Percentiles rank a stretch among this genome's conserved stretches.
Evolutionary conservation across 2,888 invertebrate genomes (phyloP).

Genomic region (Baronia brevicornis): DNA sequence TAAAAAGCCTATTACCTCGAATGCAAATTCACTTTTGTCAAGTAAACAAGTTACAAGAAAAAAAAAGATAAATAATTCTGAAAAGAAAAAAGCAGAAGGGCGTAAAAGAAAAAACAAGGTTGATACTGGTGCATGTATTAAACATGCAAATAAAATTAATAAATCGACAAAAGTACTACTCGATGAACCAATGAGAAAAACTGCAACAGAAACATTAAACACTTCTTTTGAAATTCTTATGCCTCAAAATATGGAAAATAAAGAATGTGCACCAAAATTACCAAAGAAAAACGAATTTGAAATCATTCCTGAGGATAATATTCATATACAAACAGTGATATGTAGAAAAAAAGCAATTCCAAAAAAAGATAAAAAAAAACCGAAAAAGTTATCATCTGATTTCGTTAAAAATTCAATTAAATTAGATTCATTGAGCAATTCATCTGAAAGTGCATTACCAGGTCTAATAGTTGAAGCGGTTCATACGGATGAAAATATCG

Average conservation of each 20-base stretch:
- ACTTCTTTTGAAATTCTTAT: constrained; percentile 35
- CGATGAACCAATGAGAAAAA: constrained; percentile 50
- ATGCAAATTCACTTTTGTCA: constrained; percentile 6
- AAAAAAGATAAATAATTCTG: constrained; percentile 19
- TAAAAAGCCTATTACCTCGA: constrained; percentile 18
- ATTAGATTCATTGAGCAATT: constrained; percentile 25
- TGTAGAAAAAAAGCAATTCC: constrained; percentile 22
- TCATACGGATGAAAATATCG: constrained; percentile 22
- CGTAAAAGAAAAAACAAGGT: constrained; percentile 14
- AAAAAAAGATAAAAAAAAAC: constrained; percentile 15
- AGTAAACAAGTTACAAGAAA: constrained; percentile 21
- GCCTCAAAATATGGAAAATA: constrained; percentile 8
- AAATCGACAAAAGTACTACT: constrained; percentile 24
- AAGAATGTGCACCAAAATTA: constrained; percentile 28
- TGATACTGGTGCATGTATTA: too few species aligned
- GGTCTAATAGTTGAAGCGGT: constrained; percentile 45
- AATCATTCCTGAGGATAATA: constrained; percentile 21
- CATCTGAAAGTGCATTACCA: constrained; percentile 49
- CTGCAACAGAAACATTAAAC: constrained; percentile 32
- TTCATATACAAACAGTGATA: constrained; percentile 34
- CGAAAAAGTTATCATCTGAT: constrained; percentile 15
- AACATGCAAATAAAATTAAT: constrained; percentile 17
- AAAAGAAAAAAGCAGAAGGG: constrained; percentile 14
- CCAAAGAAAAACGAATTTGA: constrained; percentile 35
- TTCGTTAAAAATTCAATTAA: constrained; percentile 13